Base-by-base conservation (phyloP, 1,140 invertebrate species). In the Pogonognathellus flavescens region DNA sequence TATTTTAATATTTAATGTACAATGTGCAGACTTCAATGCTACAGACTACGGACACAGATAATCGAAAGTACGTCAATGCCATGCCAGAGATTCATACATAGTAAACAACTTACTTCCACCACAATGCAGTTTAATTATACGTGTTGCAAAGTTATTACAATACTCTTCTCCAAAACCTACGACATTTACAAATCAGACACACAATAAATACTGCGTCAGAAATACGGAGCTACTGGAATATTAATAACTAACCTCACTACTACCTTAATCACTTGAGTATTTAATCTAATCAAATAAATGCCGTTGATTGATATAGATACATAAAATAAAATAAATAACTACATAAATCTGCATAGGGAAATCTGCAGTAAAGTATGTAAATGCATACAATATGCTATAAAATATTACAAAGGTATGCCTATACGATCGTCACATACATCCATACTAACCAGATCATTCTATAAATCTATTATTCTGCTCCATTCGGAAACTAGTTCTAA, bases 221-320 rank as follows among this genome's bases (percentile, higher is more conserved):
- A 55, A 11, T 41, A 41, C 53, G 11, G 59, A 20, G 59, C 59
- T 60, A 20, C n/a, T 60, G 59, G 59, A 60, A 60, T 60, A n/a
- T 60, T 60, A 60, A 60, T 20, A 60, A 60, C 59, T 60, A 60
- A 20, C 59, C 59, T 60, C n/a, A 60, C 59, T 20, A 60, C 10
- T 60, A 9, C n/a, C 62, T 66, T 25, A 66, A 13, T 31, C 11
- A 20, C 62, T 31, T 20, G 25, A 66, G 20, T 11, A 25, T 31
- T 66, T 66, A 66, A 66, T 66, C 25, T 25, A 66, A 66, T 66
- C 62, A 31, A 25, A 66, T 25, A 66, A 66, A 66, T 25, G 22
- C 62, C 14, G 62, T 31, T 31, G 20, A 31, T 66, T 31, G 22
- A 66, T 66, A 66, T 66, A 66, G 9, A 66, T 66, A 66, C 22